phyloP scores from a whole-genome alignment of 2,888 invertebrate species.

The Dione juno region DNA sequence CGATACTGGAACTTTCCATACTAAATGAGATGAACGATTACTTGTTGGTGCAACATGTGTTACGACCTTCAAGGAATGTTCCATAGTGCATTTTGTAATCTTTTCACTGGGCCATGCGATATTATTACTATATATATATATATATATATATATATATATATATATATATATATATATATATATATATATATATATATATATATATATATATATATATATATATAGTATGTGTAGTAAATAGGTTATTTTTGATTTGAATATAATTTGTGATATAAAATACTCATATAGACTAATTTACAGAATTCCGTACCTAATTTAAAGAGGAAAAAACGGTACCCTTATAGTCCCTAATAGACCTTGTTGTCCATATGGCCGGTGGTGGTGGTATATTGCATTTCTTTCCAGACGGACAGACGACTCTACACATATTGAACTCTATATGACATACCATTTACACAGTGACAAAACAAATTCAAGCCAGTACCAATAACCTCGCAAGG shows the following conservation, averaged over 20 bases:
- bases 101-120: slow-evolving; percentile 2
- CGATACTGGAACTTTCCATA: slow-evolving; percentile 11
- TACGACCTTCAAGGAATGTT: slow-evolving; percentile 11
- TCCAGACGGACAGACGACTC: not conserved
- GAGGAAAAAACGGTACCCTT: too few relatives aligned
- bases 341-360: too few relatives aligned
- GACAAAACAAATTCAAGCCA: not conserved
- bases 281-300: too few relatives aligned
- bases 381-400: too few relatives aligned
- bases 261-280: too few relatives aligned
- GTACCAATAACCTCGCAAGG: slow-evolving; percentile 38
- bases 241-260: too few relatives aligned
- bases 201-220: not conserved
- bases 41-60: not conserved
- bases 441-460: not conserved
- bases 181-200: not conserved
- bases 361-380: too few relatives aligned
- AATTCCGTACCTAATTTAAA: too few relatives aligned
- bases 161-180: slow-evolving; percentile 1
- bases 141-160: slow-evolving; percentile 1
- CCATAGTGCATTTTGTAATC: slow-evolving; percentile 8
- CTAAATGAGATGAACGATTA: slow-evolving; percentile 11
- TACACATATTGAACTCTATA: not conserved
- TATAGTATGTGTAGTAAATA: too few relatives aligned
- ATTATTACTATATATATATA: not conserved